Conservation (phyloP, 1,140 invertebrate genomes). For the Bombus sylvicola region DNA sequence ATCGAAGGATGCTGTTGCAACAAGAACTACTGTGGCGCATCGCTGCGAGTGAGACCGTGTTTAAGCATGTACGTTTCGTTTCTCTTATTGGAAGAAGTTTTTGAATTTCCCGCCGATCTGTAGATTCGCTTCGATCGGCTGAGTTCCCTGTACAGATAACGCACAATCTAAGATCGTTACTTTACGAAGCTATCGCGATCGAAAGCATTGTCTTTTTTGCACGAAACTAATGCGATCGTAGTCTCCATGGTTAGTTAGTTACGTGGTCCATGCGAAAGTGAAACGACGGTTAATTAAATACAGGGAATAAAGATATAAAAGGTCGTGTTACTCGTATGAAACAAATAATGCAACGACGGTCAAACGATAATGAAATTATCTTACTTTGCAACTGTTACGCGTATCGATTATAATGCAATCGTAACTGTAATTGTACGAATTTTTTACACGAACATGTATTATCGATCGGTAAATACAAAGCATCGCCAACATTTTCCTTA, state of each 20-base stretch:
- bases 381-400: not conserved
- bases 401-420: not conserved
- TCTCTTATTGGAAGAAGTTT: too few species aligned
- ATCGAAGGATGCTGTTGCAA: constrained; percentile 34
- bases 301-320: not conserved
- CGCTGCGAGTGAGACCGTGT: not conserved
- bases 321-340: not conserved
- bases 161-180: constrained; percentile 42
- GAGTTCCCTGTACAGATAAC: constrained; percentile 49
- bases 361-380: not conserved
- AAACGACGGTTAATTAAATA: not conserved
- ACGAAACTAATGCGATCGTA: constrained; percentile 7
- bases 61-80: not conserved
- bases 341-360: not conserved
- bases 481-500: not conserved
- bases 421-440: not conserved
- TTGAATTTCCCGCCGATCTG: not conserved
- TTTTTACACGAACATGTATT: constrained; percentile 23
- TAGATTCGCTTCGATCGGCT: not conserved
- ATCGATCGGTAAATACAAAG: constrained; percentile 16
- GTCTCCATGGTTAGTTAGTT: not conserved
- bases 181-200: constrained; percentile 40
- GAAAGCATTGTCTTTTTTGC: constrained; percentile 51
- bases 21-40: constrained; percentile 30
- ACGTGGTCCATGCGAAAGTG: not conserved